A percentile compares a stretch with the other conserved stretches of the same genome.
phyloP scores from a whole-genome alignment of 2,888 invertebrate genomes.

The Drosophila kanekoi region DNA sequence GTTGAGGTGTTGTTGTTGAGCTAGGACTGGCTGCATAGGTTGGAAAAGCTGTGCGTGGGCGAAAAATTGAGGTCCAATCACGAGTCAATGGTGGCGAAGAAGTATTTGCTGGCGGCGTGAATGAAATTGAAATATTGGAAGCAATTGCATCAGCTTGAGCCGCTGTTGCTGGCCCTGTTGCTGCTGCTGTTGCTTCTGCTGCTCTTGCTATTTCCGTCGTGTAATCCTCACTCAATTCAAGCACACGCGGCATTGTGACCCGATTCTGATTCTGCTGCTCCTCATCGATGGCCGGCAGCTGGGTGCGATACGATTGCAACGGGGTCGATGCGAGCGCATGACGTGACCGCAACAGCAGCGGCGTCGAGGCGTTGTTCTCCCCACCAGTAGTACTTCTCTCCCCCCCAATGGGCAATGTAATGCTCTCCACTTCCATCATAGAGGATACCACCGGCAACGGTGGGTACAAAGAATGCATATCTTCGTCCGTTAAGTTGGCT shows the following conservation, averaged over 20 bases:
- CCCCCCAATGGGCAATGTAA: neutral
- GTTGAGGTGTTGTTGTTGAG: too few species aligned
- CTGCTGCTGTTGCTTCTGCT: neutral
- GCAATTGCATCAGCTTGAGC: neutral
- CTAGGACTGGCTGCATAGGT: slow-evolving; percentile 18
- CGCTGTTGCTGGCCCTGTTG: neutral
- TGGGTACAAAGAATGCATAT: neutral
- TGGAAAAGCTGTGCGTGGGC: slow-evolving; percentile 19
- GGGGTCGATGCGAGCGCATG: slow-evolving; percentile 36
- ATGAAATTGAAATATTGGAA: neutral
- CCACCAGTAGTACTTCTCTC: slow-evolving; percentile 4
- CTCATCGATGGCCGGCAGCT: slow-evolving; percentile 52
- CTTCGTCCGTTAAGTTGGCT: slow-evolving; percentile 27
- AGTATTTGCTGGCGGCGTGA: neutral
- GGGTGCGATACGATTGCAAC: slow-evolving; percentile 26
- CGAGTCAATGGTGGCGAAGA: slow-evolving; percentile 6
- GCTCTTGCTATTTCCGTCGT: neutral
- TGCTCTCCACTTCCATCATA: neutral
- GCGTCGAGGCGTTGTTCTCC: slow-evolving; percentile 2
- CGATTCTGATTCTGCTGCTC: slow-evolving; percentile 32
- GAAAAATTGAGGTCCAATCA: slow-evolving; percentile 45
- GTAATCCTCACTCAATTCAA: slow-evolving; percentile 25
- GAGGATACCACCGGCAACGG: neutral
- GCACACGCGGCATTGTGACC: slow-evolving; percentile 34
- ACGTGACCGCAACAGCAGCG: slow-evolving; percentile 18